Base-by-base conservation (phyloP, 2,888 invertebrate species). In the Flexamia atlantica region DNA sequence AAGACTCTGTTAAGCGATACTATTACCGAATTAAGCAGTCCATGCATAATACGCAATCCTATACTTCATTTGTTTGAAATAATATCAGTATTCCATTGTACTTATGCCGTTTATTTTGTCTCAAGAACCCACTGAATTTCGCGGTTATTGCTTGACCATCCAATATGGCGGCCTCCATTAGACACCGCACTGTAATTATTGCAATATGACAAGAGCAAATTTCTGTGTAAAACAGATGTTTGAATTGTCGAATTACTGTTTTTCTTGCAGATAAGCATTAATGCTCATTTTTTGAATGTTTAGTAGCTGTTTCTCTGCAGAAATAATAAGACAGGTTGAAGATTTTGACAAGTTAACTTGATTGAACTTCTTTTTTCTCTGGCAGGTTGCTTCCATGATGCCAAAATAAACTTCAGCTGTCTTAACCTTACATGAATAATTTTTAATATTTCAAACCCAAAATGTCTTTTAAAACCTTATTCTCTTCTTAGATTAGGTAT, bases 81-180 rank as follows among this genome's bases (percentile, higher is more conserved):
- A 7, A 17, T 72, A 40, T 23, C 7, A 40, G 20, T 72, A 4
- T 32, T n/a, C 1, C n/a, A 20, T 23, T 72, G n/a, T 36, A 68
- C 30, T n/a, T n/a, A n/a, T 28, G 64, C 28, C 30, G 7, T 64
- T 4, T 64, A 72, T 42, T 42, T 42, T 46, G 42, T 42, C 25
- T 76, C 12, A 0, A 28, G 57, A 36, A 23, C 25, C 28, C 53
- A n/a, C 53, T n/a, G 17, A 85, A 87, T 87, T 88, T 86, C 86
- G 87, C 86, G 87, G 88, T 87, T 84, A 88, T 89, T 89, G 88
- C 89, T 88, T 89, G 88, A 89, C 87, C 90, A 88, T 89, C 87
- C 90, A 90, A 90, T 87, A 91, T 91, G 91, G 91, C 91, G 89
- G 89, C 90, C 89, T 89, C 88, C 90, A 89, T 89, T 86, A 64